Base-by-base conservation (phyloP, 2,888 invertebrate genomes). In the Ennomos fuscantarius region DNA sequence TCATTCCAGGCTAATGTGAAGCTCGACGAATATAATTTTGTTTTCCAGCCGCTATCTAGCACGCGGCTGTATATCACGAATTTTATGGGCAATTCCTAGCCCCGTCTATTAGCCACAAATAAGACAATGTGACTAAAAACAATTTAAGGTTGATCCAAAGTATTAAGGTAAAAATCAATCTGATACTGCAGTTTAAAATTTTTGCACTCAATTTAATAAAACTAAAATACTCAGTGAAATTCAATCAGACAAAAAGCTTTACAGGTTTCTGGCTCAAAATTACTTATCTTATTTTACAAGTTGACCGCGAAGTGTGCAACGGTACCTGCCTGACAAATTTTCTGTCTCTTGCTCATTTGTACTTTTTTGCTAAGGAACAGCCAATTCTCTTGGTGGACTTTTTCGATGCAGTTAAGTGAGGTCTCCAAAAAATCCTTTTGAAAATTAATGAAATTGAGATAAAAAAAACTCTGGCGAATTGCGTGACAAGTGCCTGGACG, bases 1-100 rank as follows among this genome's bases (percentile, higher is more conserved):
- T 73, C 74, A 74, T 74, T 68, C 72, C 70, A 63, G 69, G 75
- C 74, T 79, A 76, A 79, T 79, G 73, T 76, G 66, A 76, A 75
- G 68, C 72, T 76, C 70, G 69, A 69, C 73, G 69, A 70, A 72
- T 79, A 79, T 79, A 81, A 81, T 77, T 82, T 79, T 74, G 75
- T 77, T 73, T 70, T 74, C 70, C 66, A 71, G 66, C 57, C 68
- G 65, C 65, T 80, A 78, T 81, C 74, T 79, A 62, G 79, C 70
- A 73, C 74, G 62, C 66, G 71, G 69, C 66, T 76, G 70, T 77
- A 76, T 77, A 74, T 79, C 79, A 80, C 76, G 73, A 74, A 77
- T 76, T 79, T 76, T 75, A 70, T 69, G 65, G 63, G 58, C 49
- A 62, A 62, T 68, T 59, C 65, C 54, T 24, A 24, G 3, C 43